Percentiles rank a stretch among this genome's conserved stretches.
phyloP scores from a whole-genome alignment of 1,140 invertebrate genomes.

The Campoletis sonorensis region DNA sequence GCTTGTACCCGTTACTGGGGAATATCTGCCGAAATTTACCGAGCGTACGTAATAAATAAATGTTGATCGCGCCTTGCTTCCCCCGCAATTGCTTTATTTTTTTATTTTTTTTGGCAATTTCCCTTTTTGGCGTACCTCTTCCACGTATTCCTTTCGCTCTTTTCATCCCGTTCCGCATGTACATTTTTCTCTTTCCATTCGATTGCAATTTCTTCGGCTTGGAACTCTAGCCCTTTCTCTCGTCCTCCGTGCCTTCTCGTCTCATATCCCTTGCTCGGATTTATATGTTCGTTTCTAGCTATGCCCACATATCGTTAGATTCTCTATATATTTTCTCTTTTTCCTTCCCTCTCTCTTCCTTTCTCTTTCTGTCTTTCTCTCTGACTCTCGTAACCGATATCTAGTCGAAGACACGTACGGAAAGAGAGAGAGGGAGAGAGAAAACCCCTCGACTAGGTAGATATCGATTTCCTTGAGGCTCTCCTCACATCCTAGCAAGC shows the following conservation, averaged over 20 bases:
- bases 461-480: conserved; percentile 47
- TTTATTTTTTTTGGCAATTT: conserved; percentile 45
- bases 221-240: neutral
- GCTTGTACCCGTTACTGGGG: conserved; percentile 41
- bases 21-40: conserved; percentile 50
- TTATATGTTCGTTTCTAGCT: conserved; percentile 9
- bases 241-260: neutral
- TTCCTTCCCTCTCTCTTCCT: neutral
- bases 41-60: conserved; percentile 52
- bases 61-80: conserved; percentile 41
- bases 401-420: conserved; percentile 39
- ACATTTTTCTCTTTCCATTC: conserved; percentile 21
- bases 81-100: conserved; percentile 13
- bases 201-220: conserved; percentile 32
- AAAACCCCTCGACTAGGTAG: conserved; percentile 37
- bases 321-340: neutral
- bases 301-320: neutral
- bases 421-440: neutral
- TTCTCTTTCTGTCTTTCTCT: neutral
- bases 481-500: conserved; percentile 13
- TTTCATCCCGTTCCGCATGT: neutral
- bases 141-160: conserved; percentile 1
- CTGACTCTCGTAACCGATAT: neutral
- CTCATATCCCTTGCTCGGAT: conserved; percentile 5
- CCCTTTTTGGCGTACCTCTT: conserved; percentile 48